phyloP scores from a whole-genome alignment of 2,113 vertebrate genomes.

The Prunella himalayana region DNA sequence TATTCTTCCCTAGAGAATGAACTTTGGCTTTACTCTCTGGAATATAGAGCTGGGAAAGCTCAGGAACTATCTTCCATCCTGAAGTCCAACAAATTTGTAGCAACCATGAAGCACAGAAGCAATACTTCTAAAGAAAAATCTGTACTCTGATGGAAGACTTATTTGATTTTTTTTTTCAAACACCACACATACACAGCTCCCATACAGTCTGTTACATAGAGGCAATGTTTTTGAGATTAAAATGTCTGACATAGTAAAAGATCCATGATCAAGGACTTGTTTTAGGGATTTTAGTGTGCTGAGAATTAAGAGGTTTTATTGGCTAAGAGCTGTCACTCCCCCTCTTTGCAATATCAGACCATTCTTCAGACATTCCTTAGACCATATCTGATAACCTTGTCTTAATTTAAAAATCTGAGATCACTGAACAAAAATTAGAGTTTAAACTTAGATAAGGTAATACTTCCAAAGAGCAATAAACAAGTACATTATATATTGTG shows the following conservation, averaged over 20 bases:
- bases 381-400: background rate
- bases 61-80: background rate
- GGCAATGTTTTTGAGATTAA: background rate
- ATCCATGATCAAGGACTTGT: background rate
- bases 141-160: background rate
- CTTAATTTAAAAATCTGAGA: background rate
- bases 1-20: background rate
- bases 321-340: background rate
- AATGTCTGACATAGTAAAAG: background rate
- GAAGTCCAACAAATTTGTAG: background rate
- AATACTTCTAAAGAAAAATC: background rate
- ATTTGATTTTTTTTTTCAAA: background rate
- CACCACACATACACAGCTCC: rapidly evolving
- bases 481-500: background rate
- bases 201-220: background rate
- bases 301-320: background rate
- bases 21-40: background rate
- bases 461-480: background rate
- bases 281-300: background rate
- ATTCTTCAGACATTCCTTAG: background rate
- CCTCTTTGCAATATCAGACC: background rate
- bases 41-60: background rate
- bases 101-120: background rate
- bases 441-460: background rate
- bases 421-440: background rate